phyloP scores from a whole-genome alignment of 2,888 invertebrate species.

The Leucophora obtusa region DNA sequence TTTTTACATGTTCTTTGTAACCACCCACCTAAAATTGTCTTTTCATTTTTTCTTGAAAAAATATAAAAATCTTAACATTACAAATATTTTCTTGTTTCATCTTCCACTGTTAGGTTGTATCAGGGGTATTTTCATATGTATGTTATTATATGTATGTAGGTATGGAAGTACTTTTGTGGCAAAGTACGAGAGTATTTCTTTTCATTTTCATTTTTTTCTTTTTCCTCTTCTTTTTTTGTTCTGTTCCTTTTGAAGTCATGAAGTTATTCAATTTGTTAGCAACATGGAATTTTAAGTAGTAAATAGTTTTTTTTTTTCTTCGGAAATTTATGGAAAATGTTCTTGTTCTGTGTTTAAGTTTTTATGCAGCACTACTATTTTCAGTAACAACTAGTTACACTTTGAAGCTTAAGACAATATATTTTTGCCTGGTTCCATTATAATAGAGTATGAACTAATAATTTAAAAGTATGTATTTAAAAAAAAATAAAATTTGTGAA shows the following conservation, averaged over 20 bases:
- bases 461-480: neutral
- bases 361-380: slow-evolving; percentile 5
- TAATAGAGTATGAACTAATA: neutral
- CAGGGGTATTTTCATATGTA: slow-evolving; percentile 43
- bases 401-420: slow-evolving; percentile 25
- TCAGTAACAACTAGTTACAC: slow-evolving; percentile 29
- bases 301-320: slow-evolving; percentile 52
- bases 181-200: slow-evolving; percentile 33
- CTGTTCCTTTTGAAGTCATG: slow-evolving; percentile 62
- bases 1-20: neutral
- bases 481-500: neutral
- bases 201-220: slow-evolving; percentile 14
- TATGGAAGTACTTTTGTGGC: slow-evolving; percentile 34
- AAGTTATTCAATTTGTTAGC: slow-evolving; percentile 66
- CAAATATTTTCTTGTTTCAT: slow-evolving; percentile 10
- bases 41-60: slow-evolving; percentile 26
- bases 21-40: slow-evolving; percentile 41
- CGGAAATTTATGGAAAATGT: slow-evolving; percentile 33
- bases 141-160: neutral
- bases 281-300: slow-evolving; percentile 66
- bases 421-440: neutral
- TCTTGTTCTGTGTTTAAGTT: neutral
- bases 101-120: slow-evolving; percentile 18
- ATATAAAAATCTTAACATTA: slow-evolving; percentile 35
- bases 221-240: too few relatives aligned